Conservation (phyloP, 2,888 invertebrate species). For the Villa cingulata region DNA sequence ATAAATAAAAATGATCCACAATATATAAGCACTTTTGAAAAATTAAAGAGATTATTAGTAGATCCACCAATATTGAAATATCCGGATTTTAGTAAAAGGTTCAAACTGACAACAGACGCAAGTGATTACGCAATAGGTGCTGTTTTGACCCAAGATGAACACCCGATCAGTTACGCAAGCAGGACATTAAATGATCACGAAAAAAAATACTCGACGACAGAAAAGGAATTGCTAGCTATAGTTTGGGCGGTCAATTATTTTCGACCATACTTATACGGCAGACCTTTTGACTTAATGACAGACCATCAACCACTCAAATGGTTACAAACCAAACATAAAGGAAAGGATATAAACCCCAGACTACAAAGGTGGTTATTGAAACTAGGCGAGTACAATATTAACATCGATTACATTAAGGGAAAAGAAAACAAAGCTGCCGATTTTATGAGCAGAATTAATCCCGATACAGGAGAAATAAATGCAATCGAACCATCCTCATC, state of each 20-base stretch:
- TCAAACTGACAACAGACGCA: conserved; percentile 12
- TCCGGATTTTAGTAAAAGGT: conserved; percentile 13
- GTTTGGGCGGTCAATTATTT: conserved; percentile 14
- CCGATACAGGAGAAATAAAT: not conserved
- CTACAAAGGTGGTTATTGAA: too few relatives aligned
- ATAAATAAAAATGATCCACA: conserved; percentile 3
- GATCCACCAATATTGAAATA: conserved; percentile 9
- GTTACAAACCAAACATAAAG: too few relatives aligned
- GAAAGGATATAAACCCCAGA: too few relatives aligned
- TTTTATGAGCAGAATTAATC: not conserved
- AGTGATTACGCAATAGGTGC: conserved; percentile 13
- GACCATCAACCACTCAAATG: conserved; percentile 10
- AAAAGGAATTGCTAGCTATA: conserved; percentile 12
- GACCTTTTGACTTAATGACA: conserved; percentile 8
- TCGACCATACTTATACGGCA: conserved; percentile 10
- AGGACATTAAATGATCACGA: conserved; percentile 14
- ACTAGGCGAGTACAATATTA: too few relatives aligned
- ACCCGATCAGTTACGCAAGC: conserved; percentile 12
- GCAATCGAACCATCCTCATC: too few relatives aligned
- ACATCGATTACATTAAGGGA: not conserved
- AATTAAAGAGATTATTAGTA: not conserved
- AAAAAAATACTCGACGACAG: conserved; percentile 8
- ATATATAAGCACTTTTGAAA: conserved; percentile 1
- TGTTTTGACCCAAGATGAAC: conserved; percentile 11
- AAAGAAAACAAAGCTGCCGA: not conserved